phyloP scores from a whole-genome alignment of 2,113 vertebrate species.

The Bufo bufo region DNA sequence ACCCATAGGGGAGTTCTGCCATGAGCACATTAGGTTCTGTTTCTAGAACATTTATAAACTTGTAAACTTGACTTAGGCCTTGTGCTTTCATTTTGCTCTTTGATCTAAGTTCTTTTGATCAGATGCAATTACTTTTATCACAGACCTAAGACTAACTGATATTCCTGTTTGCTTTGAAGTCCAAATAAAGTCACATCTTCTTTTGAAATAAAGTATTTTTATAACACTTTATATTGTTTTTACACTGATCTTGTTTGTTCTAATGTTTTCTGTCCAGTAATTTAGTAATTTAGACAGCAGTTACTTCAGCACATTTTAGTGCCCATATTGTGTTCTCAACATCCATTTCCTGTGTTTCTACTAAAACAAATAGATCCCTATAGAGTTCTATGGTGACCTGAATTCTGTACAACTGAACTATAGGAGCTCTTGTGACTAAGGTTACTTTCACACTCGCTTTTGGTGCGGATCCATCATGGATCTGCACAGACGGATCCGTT shows the following conservation, averaged over 20 bases:
- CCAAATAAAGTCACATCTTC: not conserved
- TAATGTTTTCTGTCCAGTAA: not conserved
- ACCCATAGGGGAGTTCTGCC: not conserved
- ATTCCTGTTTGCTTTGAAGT: not conserved
- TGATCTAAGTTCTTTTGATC: not conserved
- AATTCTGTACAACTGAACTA: too few species aligned
- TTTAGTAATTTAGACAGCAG: not conserved
- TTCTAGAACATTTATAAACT: not conserved
- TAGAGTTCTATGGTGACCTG: too few species aligned
- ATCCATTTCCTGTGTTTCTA: not conserved
- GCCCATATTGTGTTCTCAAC: not conserved
- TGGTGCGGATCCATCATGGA: too few species aligned
- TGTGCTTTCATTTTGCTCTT: not conserved
- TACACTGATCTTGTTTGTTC: not conserved
- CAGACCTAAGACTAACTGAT: not conserved
- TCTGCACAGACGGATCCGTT: too few species aligned
- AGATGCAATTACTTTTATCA: not conserved
- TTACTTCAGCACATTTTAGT: not conserved
- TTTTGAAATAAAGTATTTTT: not conserved
- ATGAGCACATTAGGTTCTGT: slow-evolving; percentile 1
- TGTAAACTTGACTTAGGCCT: not conserved
- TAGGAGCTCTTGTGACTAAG: too few species aligned
- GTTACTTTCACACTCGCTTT: too few species aligned
- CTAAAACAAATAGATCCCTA: not conserved
- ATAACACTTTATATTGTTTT: not conserved